These are phyloP conservation scores for Machimus rusticus DNA, from an alignment of 2,888 invertebrate genomes.

Conservation along the genomic window DNA sequence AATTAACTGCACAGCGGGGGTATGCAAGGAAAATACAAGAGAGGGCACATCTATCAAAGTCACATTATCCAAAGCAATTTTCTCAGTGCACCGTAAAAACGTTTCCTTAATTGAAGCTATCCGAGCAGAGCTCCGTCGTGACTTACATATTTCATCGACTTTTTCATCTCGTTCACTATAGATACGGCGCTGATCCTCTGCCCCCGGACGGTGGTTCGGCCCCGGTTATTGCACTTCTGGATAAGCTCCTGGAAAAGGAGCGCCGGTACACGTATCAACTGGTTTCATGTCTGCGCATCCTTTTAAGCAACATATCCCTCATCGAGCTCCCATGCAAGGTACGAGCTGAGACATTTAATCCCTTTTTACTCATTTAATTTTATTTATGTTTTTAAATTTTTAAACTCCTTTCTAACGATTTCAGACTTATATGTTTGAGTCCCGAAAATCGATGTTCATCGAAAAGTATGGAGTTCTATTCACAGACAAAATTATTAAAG, in stretches of 20 bases:
- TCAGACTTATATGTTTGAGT: conserved; percentile 56
- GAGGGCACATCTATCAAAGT: neutral
- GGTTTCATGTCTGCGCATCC: conserved; percentile 72
- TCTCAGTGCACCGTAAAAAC: neutral
- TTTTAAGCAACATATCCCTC: conserved; percentile 71
- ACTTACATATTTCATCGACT: neutral
- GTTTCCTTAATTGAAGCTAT: neutral
- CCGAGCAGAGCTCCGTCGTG: neutral
- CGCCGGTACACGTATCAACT: conserved; percentile 75
- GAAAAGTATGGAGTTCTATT: conserved; percentile 58
- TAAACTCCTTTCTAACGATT: conserved; percentile 40
- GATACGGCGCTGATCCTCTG: conserved; percentile 73
- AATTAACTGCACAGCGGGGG: neutral
- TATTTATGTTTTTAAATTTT: conserved; percentile 54
- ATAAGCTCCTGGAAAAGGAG: conserved; percentile 69
- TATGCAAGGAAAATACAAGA: neutral
- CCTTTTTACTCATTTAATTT: conserved; percentile 49
- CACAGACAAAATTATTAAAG: conserved; percentile 58
- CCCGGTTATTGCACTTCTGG: conserved; percentile 71
- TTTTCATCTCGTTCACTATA: conserved; percentile 47
- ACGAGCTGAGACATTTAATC: neutral
- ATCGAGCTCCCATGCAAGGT: conserved; percentile 66
- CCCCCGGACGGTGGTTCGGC: conserved; percentile 69
- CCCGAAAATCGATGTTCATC: conserved; percentile 58
- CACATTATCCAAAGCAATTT: neutral